Percentiles rank a stretch among this genome's conserved stretches.
These are phyloP conservation scores for Merluccius polli DNA, from an alignment of 2,797 vertebrate genomes.

Conservation along the genomic window DNA sequence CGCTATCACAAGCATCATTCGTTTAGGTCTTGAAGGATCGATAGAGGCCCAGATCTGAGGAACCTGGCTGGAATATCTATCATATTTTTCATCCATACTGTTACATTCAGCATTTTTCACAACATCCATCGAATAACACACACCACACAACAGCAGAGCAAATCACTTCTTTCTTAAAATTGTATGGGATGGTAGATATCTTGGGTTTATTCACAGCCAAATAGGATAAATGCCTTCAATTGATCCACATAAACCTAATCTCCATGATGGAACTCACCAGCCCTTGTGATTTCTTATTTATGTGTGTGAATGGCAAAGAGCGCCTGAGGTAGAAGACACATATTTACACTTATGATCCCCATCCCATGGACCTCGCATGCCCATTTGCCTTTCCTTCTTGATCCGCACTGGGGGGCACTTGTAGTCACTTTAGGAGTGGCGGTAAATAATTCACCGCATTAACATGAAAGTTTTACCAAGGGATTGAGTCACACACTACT, in stretches of 20 bases:
- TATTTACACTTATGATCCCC: conserved; percentile 19
- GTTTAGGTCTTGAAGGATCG: no score
- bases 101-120: neutral
- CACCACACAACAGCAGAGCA: neutral
- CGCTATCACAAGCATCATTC: no score
- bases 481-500: conserved; percentile 39
- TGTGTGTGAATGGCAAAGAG: neutral
- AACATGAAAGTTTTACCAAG: conserved; percentile 58
- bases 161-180: neutral
- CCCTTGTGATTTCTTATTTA: neutral
- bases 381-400: conserved; percentile 17
- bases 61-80: neutral
- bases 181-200: neutral
- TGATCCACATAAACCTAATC: neutral
- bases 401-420: conserved; percentile 28
- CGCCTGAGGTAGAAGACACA: conserved; percentile 10
- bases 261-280: neutral
- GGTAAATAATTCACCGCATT: conserved; percentile 55
- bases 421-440: conserved; percentile 37
- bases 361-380: conserved; percentile 18
- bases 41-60: neutral
- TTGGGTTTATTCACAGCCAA: neutral
- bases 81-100: neutral
- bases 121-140: neutral
- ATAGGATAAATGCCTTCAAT: neutral